These are phyloP conservation scores for Rotaria macrura DNA, from an alignment of 2,888 invertebrate genomes.

Conservation along the genomic window DNA sequence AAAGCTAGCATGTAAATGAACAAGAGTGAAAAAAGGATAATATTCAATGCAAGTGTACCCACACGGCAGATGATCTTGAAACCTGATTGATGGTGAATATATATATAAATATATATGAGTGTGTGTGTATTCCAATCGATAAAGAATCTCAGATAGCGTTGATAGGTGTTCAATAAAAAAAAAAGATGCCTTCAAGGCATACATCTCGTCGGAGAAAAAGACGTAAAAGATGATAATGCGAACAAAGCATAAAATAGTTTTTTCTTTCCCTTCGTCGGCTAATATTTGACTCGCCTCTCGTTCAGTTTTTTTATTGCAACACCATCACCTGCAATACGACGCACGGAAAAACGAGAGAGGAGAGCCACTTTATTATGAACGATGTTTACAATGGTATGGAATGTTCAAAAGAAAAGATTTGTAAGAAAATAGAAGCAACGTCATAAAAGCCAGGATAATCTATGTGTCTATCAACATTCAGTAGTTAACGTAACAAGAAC, in stretches of 20 bases:
- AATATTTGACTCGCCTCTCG: conserved; percentile 11
- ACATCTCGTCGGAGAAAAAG: background rate
- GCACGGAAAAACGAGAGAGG: background rate
- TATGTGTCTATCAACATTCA: background rate
- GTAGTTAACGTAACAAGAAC: background rate
- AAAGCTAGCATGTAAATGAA: background rate
- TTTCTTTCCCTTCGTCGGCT: background rate
- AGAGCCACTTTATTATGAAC: background rate
- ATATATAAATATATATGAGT: background rate
- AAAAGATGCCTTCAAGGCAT: background rate
- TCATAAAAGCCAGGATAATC: background rate
- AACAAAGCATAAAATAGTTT: background rate
- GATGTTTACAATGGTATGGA: background rate
- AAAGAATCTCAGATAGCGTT: background rate
- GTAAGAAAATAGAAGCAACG: background rate
- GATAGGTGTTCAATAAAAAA: background rate
- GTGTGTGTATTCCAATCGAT: background rate
- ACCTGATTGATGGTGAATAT: background rate
- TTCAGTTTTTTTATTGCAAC: background rate
- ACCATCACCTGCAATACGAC: background rate
- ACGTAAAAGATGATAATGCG: background rate
- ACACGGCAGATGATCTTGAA: background rate
- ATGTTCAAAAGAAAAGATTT: background rate
- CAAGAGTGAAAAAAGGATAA: background rate
- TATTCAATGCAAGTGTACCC: background rate